Percentiles rank a stretch among this genome's conserved stretches.
These are phyloP conservation scores for Dendrolimus kikuchii DNA, from an alignment of 1,140 invertebrate species.

Conservation along the genomic window DNA sequence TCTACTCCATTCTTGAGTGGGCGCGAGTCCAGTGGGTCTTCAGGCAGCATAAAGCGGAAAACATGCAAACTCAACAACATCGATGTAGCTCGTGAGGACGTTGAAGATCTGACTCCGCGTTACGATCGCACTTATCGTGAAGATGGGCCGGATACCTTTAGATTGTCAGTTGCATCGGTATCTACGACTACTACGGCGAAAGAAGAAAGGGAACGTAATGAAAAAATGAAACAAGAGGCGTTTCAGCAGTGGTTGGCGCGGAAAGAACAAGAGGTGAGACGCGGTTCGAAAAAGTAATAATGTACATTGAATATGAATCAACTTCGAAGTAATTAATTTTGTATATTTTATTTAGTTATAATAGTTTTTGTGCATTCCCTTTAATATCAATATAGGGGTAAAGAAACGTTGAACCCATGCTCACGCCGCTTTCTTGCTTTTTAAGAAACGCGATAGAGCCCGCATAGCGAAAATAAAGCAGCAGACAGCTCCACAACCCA, in stretches of 20 bases:
- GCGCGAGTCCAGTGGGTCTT: slow-evolving; percentile 41
- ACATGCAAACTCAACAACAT: slow-evolving; percentile 36
- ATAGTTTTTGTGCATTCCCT: no score
- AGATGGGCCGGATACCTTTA: slow-evolving; percentile 55
- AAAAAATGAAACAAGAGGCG: slow-evolving; percentile 54
- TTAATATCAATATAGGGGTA: no score
- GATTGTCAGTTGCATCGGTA: slow-evolving; percentile 56
- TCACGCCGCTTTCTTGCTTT: neutral
- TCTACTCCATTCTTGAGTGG: slow-evolving; percentile 60
- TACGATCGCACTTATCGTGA: slow-evolving; percentile 45
- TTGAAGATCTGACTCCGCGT: slow-evolving; percentile 43
- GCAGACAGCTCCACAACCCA: slow-evolving; percentile 23
- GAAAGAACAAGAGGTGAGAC: slow-evolving; percentile 57
- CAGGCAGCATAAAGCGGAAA: slow-evolving; percentile 51
- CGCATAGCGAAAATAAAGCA: slow-evolving; percentile 38
- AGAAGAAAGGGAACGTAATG: slow-evolving; percentile 56
- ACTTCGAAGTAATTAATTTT: no score
- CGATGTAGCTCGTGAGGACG: slow-evolving; percentile 12
- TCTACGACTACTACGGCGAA: slow-evolving; percentile 59
- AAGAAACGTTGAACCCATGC: no score
- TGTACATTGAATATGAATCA: no score
- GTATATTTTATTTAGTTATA: neutral
- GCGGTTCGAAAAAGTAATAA: neutral
- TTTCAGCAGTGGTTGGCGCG: slow-evolving; percentile 55
- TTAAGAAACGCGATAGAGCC: slow-evolving; percentile 45